A percentile compares a stretch with the other conserved stretches of the same genome.
Conservation (phyloP, 2,888 invertebrate genomes). For the Drosophila trichaetosa region DNA sequence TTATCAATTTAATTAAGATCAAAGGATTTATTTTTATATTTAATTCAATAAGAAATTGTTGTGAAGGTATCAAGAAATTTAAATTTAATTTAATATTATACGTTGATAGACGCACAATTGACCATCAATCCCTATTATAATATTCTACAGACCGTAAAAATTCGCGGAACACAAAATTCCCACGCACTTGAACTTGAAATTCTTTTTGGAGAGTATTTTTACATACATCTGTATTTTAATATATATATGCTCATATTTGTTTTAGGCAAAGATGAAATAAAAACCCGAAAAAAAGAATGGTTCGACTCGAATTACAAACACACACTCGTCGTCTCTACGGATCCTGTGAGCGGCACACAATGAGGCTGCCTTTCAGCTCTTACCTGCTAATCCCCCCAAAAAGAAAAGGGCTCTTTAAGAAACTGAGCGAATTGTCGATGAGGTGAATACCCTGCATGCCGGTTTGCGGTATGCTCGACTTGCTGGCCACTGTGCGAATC, state of each 20-base stretch:
- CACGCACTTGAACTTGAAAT: conserved; percentile 81
- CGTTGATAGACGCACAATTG: not conserved
- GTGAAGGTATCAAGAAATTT: not conserved
- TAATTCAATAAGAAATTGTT: not conserved
- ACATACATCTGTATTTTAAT: conserved; percentile 38
- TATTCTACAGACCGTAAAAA: conserved; percentile 18
- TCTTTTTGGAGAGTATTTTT: conserved; percentile 59
- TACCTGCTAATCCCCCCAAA: conserved; percentile 68
- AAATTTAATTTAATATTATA: not conserved
- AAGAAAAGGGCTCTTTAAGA: conserved; percentile 22
- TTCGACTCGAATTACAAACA: conserved; percentile 69
- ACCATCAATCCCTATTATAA: conserved; percentile 6
- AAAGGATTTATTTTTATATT: not conserved
- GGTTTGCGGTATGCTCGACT: conserved; percentile 64
- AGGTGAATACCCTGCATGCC: conserved; percentile 60
- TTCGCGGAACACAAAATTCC: conserved; percentile 74
- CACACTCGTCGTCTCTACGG: conserved; percentile 30
- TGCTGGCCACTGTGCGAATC: conserved; percentile 43
- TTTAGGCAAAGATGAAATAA: conserved; percentile 31
- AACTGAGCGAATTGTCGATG: conserved; percentile 5
- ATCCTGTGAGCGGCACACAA: conserved; percentile 38
- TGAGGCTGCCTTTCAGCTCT: conserved; percentile 50
- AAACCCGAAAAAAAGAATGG: conserved; percentile 17
- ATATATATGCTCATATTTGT: conserved; percentile 35
- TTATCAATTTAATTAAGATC: conserved; percentile 7